A percentile compares a stretch with the other conserved stretches of the same genome.
Conservation (phyloP, 2,888 invertebrate species). For the Neelides folsomi region DNA sequence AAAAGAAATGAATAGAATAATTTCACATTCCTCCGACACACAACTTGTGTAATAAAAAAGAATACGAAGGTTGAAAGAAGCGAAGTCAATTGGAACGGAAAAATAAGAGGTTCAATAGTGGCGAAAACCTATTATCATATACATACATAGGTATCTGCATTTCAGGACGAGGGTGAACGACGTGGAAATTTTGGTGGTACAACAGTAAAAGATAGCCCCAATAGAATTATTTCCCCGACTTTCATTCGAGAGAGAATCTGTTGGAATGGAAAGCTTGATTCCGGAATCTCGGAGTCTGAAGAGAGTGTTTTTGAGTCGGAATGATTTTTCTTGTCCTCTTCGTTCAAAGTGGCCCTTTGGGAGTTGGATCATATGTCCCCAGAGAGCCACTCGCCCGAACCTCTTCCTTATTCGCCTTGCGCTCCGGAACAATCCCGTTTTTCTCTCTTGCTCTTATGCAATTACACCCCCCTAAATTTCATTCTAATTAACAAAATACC, state of each 20-base stretch:
- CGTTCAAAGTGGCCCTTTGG: slow-evolving; percentile 24
- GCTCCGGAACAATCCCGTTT: slow-evolving; percentile 1
- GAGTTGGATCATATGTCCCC: slow-evolving; percentile 26
- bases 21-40: no score
- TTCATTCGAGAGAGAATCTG: slow-evolving; percentile 18
- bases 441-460: background rate
- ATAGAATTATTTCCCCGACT: slow-evolving; percentile 22
- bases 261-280: slow-evolving; percentile 24
- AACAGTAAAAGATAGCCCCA: slow-evolving; percentile 8
- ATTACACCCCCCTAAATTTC: background rate
- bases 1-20: no score
- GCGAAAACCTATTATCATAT: no score
- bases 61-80: no score
- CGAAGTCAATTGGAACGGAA: no score
- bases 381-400: slow-evolving; percentile 14
- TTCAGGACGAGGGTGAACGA: background rate
- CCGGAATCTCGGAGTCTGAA: slow-evolving; percentile 18
- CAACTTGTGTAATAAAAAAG: no score
- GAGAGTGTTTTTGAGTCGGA: slow-evolving; percentile 23
- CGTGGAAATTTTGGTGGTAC: background rate
- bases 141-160: no score
- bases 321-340: slow-evolving; percentile 32
- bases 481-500: background rate
- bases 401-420: background rate
- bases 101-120: no score